Conservation (phyloP, 64 coral and sea anemone genomes). For the Trachythela sp. region DNA sequence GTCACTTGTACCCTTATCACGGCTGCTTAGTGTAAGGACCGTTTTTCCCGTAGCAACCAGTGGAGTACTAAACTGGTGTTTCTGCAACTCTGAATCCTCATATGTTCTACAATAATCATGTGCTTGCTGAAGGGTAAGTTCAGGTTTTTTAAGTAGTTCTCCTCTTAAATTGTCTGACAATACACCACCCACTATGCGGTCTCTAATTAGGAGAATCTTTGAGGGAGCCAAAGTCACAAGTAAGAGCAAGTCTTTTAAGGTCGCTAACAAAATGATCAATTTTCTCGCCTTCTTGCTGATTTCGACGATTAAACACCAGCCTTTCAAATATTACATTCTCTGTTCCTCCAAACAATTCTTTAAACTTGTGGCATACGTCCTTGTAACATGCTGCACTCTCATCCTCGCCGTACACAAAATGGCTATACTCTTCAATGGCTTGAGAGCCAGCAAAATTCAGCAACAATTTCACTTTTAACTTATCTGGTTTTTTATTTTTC, state of each 20-base stretch:
- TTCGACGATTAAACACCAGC: slow-evolving; percentile 52
- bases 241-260: slow-evolving; percentile 52
- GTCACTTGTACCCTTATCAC: not conserved
- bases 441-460: slow-evolving; percentile 51
- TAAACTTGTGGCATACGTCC: too few species aligned
- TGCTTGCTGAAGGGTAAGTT: slow-evolving; percentile 41
- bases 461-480: slow-evolving; percentile 60
- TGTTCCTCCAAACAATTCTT: slow-evolving; percentile 48
- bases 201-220: slow-evolving; percentile 57
- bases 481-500: slow-evolving; percentile 50
- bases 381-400: too few species aligned
- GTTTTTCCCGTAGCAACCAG: not conserved
- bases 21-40: not conserved
- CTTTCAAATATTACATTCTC: slow-evolving; percentile 59
- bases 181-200: slow-evolving; percentile 60
- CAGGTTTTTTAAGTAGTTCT: slow-evolving; percentile 57
- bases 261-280: slow-evolving; percentile 60
- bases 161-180: slow-evolving; percentile 55
- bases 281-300: slow-evolving; percentile 56
- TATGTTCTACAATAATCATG: slow-evolving; percentile 60
- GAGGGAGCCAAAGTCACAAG: slow-evolving; percentile 52
- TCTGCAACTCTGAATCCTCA: slow-evolving; percentile 53
- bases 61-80: slow-evolving; percentile 36
- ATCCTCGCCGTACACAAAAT: slow-evolving; percentile 42
- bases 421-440: slow-evolving; percentile 60